Conservation (phyloP, 1,140 invertebrate species). For the Phenacoccus solenopsis region DNA sequence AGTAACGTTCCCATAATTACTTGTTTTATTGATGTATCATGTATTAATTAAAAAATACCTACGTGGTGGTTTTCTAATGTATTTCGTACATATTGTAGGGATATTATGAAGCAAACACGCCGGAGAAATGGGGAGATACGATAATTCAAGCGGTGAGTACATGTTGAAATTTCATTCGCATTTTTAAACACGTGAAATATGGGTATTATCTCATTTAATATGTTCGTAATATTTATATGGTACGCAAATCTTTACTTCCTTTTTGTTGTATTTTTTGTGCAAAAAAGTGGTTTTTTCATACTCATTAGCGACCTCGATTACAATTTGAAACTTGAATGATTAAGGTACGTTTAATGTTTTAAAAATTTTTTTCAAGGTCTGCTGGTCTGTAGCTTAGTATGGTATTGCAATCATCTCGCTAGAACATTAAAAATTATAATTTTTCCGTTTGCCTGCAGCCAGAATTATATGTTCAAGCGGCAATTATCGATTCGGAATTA, state of each 20-base stretch:
- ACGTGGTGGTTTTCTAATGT: too few species aligned
- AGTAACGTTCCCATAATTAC: background rate
- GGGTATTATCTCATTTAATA: too few species aligned
- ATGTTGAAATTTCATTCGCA: too few species aligned
- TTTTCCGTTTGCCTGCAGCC: too few species aligned
- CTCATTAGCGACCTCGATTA: background rate
- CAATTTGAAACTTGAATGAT: background rate
- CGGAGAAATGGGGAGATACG: background rate
- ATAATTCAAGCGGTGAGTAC: slow-evolving; percentile 8
- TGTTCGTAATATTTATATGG: too few species aligned
- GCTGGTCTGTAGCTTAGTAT: too few species aligned
- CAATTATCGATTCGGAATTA: too few species aligned
- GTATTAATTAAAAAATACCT: too few species aligned
- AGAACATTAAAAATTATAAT: too few species aligned
- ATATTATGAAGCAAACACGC: background rate
- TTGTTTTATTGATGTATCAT: background rate
- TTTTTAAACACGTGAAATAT: too few species aligned
- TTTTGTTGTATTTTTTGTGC: background rate
- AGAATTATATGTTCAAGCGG: too few species aligned
- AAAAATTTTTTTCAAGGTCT: background rate
- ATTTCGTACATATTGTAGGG: slow-evolving; percentile 7
- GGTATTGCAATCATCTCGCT: background rate
- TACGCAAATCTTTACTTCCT: background rate
- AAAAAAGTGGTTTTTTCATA: background rate
- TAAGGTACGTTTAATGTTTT: background rate